Conservation (phyloP, 2,797 vertebrate genomes). For the Petrocephalus sullivani region DNA sequence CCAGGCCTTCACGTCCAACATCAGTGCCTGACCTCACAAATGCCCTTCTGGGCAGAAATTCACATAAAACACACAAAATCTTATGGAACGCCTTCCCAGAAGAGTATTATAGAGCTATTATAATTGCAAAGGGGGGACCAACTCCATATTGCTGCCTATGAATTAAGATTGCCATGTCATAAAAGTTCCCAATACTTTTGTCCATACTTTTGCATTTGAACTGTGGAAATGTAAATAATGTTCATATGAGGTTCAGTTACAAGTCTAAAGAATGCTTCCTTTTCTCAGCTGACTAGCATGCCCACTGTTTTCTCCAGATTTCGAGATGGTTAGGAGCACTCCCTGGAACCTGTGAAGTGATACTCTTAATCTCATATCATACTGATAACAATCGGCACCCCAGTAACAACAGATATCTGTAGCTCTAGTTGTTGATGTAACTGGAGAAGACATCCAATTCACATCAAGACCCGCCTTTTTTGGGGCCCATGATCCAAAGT, state of each 20-base stretch:
- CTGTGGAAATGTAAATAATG: neutral
- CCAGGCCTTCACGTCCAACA: neutral
- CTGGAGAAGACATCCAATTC: neutral
- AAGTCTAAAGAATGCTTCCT: neutral
- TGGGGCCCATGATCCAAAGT: neutral
- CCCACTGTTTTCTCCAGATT: neutral
- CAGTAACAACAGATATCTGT: neutral
- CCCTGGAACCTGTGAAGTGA: neutral
- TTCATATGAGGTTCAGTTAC: neutral
- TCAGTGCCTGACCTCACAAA: neutral
- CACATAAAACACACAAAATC: neutral
- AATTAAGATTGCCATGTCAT: neutral
- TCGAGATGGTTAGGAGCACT: neutral
- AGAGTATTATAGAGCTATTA: neutral
- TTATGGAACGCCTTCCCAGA: neutral
- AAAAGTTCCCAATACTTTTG: neutral
- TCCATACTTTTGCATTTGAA: neutral
- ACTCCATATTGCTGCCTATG: neutral
- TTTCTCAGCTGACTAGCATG: neutral
- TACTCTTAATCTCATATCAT: neutral
- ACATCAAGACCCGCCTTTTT: neutral
- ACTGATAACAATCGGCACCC: neutral
- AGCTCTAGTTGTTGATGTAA: neutral
- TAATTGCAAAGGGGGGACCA: neutral
- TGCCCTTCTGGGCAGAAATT: neutral